Evolutionary conservation across 2,797 vertebrate species (phyloP).

Genomic region (Gymnopithys bicolor): DNA sequence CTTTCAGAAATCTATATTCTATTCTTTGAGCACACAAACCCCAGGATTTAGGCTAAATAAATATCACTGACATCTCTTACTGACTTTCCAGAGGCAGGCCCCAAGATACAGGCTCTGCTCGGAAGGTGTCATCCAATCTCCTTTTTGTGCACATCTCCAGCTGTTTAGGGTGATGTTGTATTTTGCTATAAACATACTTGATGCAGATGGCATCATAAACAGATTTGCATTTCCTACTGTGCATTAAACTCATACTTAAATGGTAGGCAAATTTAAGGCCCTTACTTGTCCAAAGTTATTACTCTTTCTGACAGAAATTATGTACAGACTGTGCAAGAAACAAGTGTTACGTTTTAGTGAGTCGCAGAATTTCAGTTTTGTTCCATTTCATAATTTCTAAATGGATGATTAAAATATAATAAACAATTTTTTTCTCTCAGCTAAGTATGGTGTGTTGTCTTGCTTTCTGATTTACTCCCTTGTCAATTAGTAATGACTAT

Average conservation of each 20-base stretch:
- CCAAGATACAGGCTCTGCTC: neutral
- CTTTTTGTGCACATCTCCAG: neutral
- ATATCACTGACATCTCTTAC: neutral
- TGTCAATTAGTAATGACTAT: neutral
- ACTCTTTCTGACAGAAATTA: neutral
- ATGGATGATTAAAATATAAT: neutral
- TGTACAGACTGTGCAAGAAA: neutral
- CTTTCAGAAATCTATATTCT: neutral
- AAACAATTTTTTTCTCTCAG: neutral
- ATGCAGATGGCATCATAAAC: neutral
- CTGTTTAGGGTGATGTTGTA: neutral
- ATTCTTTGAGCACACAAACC: neutral
- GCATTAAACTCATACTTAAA: neutral
- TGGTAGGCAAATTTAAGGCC: neutral
- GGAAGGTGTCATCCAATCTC: neutral
- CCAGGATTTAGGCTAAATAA: neutral
- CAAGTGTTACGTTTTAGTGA: neutral
- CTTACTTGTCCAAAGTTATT: neutral
- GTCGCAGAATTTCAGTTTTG: neutral
- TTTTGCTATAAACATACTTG: neutral
- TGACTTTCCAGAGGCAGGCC: neutral
- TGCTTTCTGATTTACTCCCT: neutral
- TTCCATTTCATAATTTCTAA: neutral
- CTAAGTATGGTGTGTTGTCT: neutral
- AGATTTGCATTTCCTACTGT: neutral